Evolutionary conservation across 2,113 vertebrate genomes (phyloP).

Genomic region (Sander lucioperca): DNA sequence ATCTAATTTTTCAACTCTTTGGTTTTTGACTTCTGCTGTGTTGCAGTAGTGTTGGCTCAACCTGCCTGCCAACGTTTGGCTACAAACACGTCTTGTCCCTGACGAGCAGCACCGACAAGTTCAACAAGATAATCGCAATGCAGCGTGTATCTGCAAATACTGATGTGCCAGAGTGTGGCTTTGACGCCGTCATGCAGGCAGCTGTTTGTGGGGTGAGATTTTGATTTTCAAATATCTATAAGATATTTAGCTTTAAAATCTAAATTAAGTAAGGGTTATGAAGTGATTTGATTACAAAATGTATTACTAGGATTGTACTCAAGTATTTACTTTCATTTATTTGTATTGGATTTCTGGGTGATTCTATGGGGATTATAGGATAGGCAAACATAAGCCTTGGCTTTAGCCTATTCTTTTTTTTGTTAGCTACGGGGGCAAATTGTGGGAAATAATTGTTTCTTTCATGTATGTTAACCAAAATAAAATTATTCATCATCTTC

Average conservation of each 20-base stretch:
- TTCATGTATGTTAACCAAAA: no score
- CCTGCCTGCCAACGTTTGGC: constrained; percentile 93
- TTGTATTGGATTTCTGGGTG: no score
- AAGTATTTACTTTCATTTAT: no score
- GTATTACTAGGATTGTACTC: no score
- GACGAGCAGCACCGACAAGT: constrained; percentile 90
- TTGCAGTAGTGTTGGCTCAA: constrained; percentile 78
- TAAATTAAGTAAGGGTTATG: no score
- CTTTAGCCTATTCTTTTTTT: no score
- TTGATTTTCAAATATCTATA: not conserved
- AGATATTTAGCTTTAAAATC: not conserved
- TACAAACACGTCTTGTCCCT: constrained; percentile 94
- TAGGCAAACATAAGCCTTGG: no score
- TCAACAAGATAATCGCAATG: constrained; percentile 91
- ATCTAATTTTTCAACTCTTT: not conserved
- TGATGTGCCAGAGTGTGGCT: constrained; percentile 93
- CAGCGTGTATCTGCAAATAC: constrained; percentile 93
- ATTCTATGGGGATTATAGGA: no score
- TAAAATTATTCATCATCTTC: no score
- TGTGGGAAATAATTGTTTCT: no score
- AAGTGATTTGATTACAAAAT: no score
- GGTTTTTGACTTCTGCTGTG: not conserved
- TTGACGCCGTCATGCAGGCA: constrained; percentile 98
- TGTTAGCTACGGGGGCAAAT: no score
- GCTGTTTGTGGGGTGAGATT: constrained; percentile 94